Conservation (phyloP, 1,140 invertebrate species). For the Popillia japonica region DNA sequence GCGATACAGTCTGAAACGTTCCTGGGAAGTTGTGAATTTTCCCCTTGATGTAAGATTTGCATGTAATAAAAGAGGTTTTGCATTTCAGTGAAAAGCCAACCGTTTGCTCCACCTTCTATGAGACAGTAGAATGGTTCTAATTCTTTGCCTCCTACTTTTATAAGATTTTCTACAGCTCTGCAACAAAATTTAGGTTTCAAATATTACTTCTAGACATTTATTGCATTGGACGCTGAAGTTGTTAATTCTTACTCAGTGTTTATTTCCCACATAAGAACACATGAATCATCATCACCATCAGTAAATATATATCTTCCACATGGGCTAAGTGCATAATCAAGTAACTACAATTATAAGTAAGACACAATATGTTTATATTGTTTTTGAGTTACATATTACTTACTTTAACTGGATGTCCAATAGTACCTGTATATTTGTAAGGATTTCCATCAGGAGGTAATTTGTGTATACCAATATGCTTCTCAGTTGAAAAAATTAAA, state of each 20-base stretch:
- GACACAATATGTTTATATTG: too few relatives aligned
- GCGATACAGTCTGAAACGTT: conserved; percentile 67
- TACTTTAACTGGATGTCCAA: conserved; percentile 71
- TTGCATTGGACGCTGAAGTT: neutral
- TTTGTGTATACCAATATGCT: conserved; percentile 73
- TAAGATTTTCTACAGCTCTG: conserved; percentile 65
- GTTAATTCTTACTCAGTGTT: conserved; percentile 63
- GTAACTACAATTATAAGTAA: too few relatives aligned
- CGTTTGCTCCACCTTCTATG: conserved; percentile 66
- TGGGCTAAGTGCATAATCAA: conserved; percentile 55
- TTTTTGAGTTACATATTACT: too few relatives aligned
- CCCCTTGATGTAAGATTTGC: conserved; percentile 74
- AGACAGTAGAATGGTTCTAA: conserved; percentile 68
- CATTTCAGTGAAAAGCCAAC: conserved; percentile 74
- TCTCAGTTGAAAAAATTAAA: conserved; percentile 70
- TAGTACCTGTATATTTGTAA: conserved; percentile 70
- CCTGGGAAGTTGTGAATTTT: conserved; percentile 68
- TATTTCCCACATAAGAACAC: conserved; percentile 69
- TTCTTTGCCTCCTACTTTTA: conserved; percentile 63
- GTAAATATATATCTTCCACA: conserved; percentile 67
- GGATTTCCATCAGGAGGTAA: conserved; percentile 78
- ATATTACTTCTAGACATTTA: neutral
- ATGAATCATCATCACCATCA: conserved; percentile 64
- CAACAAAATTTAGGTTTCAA: neutral
- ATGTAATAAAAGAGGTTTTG: conserved; percentile 77